Conservation (phyloP, 2,888 invertebrate genomes). For the Hyposoter didymator region DNA sequence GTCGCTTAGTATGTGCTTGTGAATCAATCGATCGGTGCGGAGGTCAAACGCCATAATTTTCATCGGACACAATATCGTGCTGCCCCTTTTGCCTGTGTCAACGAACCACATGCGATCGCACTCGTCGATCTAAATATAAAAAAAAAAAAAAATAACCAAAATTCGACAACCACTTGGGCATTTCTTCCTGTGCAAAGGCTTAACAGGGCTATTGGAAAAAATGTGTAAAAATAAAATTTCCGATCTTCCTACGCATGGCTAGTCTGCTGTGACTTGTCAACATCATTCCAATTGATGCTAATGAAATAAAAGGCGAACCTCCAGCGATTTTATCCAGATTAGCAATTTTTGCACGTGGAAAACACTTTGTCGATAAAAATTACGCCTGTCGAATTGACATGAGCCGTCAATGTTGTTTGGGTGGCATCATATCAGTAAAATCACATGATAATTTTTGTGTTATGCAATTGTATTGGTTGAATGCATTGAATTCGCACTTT, state of each 20-base stretch:
- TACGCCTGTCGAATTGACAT: too few species aligned
- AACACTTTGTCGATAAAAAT: too few species aligned
- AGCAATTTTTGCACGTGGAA: neutral
- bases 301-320: neutral
- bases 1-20: conserved; percentile 79
- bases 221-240: neutral
- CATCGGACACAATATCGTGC: conserved; percentile 78
- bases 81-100: conserved; percentile 79
- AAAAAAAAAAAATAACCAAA: neutral
- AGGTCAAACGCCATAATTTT: conserved; percentile 84
- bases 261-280: neutral
- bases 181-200: neutral
- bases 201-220: neutral
- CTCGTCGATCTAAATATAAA: conserved; percentile 80
- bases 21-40: conserved; percentile 78
- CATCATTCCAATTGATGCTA: neutral
- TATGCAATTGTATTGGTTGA: neutral
- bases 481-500: neutral
- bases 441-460: neutral
- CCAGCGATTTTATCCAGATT: neutral
- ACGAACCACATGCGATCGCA: conserved; percentile 84
- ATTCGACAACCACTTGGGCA: conserved; percentile 8
- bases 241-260: neutral
- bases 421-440: neutral
- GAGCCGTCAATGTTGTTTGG: neutral